Conservation (phyloP, 2,888 invertebrate genomes). For the Tetrapedia diversipes region DNA sequence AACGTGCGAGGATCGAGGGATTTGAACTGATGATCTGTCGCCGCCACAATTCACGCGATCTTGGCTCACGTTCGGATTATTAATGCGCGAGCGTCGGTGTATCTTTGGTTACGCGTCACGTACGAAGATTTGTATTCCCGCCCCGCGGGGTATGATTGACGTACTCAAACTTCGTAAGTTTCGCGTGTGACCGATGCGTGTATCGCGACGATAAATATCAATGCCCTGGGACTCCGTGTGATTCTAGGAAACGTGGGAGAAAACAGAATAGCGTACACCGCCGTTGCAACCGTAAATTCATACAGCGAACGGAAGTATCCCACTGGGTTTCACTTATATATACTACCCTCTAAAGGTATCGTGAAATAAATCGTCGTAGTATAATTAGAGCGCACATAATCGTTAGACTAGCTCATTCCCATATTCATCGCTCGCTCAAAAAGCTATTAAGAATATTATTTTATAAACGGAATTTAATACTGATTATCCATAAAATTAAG, state of each 20-base stretch:
- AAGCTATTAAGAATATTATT: too few species aligned
- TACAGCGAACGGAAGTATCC: too few species aligned
- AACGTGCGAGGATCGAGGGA: constrained; percentile 27
- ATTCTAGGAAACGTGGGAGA: background rate
- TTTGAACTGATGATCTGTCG: constrained; percentile 27
- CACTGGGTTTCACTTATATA: too few species aligned
- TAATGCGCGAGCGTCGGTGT: constrained; percentile 15
- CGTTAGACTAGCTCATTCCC: too few species aligned
- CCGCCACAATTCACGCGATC: constrained; percentile 22
- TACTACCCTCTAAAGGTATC: too few species aligned
- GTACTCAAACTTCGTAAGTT: constrained; percentile 9
- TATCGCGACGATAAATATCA: constrained; percentile 13
- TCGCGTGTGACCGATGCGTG: background rate
- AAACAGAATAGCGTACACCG: background rate
- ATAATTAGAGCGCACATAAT: too few species aligned
- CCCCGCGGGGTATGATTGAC: constrained; percentile 1
- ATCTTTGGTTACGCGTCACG: constrained; percentile 13
- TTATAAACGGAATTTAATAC: too few species aligned
- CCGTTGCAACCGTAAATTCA: background rate
- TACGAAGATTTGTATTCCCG: constrained; percentile 15
- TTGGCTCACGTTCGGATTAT: constrained; percentile 20
- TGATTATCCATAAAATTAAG: too few species aligned
- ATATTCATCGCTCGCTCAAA: too few species aligned
- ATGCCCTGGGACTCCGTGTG: background rate
- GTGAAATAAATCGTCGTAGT: too few species aligned